phyloP scores from a whole-genome alignment of 1,140 invertebrate genomes.

The Halesus radiatus region DNA sequence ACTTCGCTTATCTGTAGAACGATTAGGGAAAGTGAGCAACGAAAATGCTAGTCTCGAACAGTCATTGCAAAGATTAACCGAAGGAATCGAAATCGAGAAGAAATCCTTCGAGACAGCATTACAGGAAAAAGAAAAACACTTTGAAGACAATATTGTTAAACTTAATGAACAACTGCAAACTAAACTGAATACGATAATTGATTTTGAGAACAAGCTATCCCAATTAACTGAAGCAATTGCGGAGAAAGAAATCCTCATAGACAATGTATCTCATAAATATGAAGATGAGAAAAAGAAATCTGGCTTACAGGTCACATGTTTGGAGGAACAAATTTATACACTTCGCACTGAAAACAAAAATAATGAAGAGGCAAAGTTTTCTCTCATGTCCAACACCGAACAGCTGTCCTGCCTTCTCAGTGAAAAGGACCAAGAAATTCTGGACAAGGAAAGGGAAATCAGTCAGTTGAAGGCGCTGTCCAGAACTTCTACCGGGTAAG shows the following conservation, averaged over 20 bases:
- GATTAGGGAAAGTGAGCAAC: not conserved
- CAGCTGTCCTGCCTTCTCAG: constrained; percentile 21
- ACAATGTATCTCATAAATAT: constrained; percentile 23
- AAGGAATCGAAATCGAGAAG: not conserved
- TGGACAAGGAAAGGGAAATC: not conserved
- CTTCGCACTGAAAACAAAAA: constrained; percentile 10
- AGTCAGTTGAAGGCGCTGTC: constrained; percentile 4
- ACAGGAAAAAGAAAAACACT: not conserved
- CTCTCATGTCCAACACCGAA: constrained; percentile 29
- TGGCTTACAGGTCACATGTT: not conserved
- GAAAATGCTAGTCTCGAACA: not conserved
- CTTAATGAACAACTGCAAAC: constrained; percentile 7
- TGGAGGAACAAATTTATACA: not conserved
- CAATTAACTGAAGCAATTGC: not conserved
- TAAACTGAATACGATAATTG: not conserved
- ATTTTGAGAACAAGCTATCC: not conserved
- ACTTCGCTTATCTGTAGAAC: not conserved
- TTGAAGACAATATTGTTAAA: not conserved
- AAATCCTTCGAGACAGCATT: not conserved
- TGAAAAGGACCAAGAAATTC: constrained; percentile 36
- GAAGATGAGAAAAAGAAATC: constrained; percentile 22
- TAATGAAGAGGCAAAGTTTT: constrained; percentile 34
- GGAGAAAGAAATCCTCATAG: not conserved
- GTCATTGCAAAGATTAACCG: not conserved
- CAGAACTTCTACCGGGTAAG: constrained; percentile 7